Evolutionary conservation across 1,140 invertebrate species (phyloP).

Genomic region (Stegodyphus dumicola): DNA sequence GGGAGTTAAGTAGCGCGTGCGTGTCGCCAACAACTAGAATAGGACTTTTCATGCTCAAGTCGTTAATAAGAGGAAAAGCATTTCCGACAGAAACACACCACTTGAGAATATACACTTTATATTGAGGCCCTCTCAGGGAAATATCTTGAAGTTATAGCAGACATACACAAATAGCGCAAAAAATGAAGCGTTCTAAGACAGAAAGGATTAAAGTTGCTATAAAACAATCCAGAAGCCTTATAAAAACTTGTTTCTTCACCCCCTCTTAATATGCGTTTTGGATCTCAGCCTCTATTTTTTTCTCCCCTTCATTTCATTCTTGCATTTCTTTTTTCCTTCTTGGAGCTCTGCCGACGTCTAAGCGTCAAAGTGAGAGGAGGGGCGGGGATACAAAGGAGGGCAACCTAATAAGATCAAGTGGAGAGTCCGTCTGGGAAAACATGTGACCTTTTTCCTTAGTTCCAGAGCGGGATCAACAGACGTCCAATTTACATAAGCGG

Average conservation of each 20-base stretch:
- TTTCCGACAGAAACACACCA: too few relatives aligned
- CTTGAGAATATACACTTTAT: too few relatives aligned
- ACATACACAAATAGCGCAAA: not conserved
- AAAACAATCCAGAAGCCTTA: conserved; percentile 18
- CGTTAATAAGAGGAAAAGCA: too few relatives aligned
- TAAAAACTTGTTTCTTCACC: conserved; percentile 2
- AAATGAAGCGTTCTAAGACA: not conserved
- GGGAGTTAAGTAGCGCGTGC: too few relatives aligned
- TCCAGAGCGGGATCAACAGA: not conserved
- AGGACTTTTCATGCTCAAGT: too few relatives aligned
- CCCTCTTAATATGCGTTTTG: not conserved
- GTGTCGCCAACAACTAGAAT: too few relatives aligned
- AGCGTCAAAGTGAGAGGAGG: not conserved
- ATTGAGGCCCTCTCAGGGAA: too few relatives aligned
- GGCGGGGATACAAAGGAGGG: conserved; percentile 1
- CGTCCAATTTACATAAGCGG: conserved; percentile 14
- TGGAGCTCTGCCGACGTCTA: conserved; percentile 22
- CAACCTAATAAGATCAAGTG: conserved; percentile 37
- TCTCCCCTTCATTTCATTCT: not conserved
- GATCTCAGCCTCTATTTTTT: not conserved
- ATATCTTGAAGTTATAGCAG: too few relatives aligned
- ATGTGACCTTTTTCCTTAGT: conserved; percentile 4
- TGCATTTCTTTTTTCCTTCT: not conserved
- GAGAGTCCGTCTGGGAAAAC: conserved; percentile 4
- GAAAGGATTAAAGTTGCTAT: conserved; percentile 9